Percentiles rank a stretch among this genome's conserved stretches.
Conservation (phyloP, 2,888 invertebrate species). For the Drosophila anomalata region DNA sequence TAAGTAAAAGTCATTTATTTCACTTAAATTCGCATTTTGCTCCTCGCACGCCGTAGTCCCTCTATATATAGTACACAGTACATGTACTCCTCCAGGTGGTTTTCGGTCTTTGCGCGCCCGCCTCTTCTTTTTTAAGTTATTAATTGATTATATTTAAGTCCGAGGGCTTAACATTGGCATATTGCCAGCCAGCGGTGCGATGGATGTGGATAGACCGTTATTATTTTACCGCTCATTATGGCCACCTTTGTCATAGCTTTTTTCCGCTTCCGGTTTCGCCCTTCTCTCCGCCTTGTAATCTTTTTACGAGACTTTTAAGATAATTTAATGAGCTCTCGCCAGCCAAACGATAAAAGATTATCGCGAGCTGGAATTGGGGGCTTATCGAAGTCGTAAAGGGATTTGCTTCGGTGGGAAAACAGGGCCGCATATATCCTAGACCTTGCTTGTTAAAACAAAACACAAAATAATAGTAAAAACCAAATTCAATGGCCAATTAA, state of each 20-base stretch:
- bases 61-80: conserved; percentile 17
- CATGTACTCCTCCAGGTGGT: conserved; percentile 58
- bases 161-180: conserved; percentile 70
- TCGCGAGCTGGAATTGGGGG: background rate
- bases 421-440: background rate
- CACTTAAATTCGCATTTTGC: conserved; percentile 77
- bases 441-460: background rate
- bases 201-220: conserved; percentile 32
- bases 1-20: conserved; percentile 86
- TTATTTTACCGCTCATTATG: conserved; percentile 64
- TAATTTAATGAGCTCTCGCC: conserved; percentile 29
- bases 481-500: background rate
- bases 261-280: background rate
- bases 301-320: conserved; percentile 24
- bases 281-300: conserved; percentile 6
- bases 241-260: conserved; percentile 19
- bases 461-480: no score
- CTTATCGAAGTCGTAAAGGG: conserved; percentile 20
- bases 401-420: conserved; percentile 3
- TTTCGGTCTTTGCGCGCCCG: background rate
- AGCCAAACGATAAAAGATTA: conserved; percentile 21
- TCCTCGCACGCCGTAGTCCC: conserved; percentile 45
- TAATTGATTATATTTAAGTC: conserved; percentile 80
- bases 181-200: conserved; percentile 54
- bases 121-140: conserved; percentile 66